Evolutionary conservation across 2,113 vertebrate species (phyloP).

Genomic region (Phaethornis superciliosus): DNA sequence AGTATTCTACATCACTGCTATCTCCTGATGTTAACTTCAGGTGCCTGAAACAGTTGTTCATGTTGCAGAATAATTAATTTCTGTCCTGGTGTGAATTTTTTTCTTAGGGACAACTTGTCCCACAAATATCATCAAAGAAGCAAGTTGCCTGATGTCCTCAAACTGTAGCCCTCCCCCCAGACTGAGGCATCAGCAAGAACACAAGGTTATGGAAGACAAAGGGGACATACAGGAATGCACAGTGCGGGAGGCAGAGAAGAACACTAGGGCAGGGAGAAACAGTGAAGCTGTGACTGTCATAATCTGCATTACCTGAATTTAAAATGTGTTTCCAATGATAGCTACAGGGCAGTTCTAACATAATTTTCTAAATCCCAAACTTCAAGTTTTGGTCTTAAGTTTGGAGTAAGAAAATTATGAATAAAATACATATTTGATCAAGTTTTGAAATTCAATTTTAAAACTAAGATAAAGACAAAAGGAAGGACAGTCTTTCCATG

Average conservation of each 20-base stretch:
- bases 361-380: neutral
- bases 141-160: neutral
- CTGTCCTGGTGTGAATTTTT: neutral
- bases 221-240: neutral
- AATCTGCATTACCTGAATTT: neutral
- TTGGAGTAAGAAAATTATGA: neutral
- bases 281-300: neutral
- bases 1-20: neutral
- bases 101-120: neutral
- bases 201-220: neutral
- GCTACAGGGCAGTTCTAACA: neutral
- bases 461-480: neutral
- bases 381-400: neutral
- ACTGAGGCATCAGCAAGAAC: neutral
- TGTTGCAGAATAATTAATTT: neutral
- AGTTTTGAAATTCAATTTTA: neutral
- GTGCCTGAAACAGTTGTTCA: neutral
- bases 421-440: neutral
- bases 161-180: neutral
- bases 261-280: rapidly evolving
- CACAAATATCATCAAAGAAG: neutral
- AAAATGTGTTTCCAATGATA: neutral
- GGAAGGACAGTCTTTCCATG: neutral
- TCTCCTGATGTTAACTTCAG: neutral
- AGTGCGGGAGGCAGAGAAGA: neutral